phyloP scores from a whole-genome alignment of 2,888 invertebrate species.

The Drepanosiphum platanoidis region DNA sequence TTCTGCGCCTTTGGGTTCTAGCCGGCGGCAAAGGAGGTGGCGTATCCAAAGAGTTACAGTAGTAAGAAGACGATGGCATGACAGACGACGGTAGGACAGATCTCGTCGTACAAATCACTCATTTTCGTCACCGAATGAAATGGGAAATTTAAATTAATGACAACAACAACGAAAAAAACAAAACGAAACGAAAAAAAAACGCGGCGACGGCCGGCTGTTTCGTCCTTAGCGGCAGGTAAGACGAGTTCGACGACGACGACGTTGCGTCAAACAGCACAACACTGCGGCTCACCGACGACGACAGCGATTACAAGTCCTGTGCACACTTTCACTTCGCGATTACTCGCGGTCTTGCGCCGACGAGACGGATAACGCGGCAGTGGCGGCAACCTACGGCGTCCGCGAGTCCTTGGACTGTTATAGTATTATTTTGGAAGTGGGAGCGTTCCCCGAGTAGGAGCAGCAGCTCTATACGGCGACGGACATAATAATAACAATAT shows the following conservation, averaged over 20 bases:
- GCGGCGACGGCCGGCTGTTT: neutral
- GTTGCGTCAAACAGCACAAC: neutral
- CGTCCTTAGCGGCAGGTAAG: neutral
- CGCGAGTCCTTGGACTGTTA: neutral
- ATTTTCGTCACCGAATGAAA: conserved; percentile 39
- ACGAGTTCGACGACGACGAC: neutral
- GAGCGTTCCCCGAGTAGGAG: conserved; percentile 36
- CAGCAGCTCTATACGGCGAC: neutral
- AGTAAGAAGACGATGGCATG: conserved; percentile 57
- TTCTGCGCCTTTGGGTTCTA: conserved; percentile 31
- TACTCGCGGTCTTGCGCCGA: conserved; percentile 26
- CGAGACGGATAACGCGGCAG: conserved; percentile 21
- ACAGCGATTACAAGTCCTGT: conserved; percentile 4
- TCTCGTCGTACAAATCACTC: conserved; percentile 24
- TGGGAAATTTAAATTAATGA: neutral
- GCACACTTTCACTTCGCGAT: conserved; percentile 56
- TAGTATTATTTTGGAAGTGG: neutral
- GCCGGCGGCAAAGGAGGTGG: conserved; percentile 53
- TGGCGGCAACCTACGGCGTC: neutral
- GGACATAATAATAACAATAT: too few relatives aligned
- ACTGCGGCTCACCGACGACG: neutral
- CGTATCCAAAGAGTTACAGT: conserved; percentile 31
- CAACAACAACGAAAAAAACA: neutral
- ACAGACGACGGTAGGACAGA: neutral
- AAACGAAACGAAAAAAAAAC: too few relatives aligned